Conservation (phyloP, 2,797 vertebrate species). For the Ciconia nigra region DNA sequence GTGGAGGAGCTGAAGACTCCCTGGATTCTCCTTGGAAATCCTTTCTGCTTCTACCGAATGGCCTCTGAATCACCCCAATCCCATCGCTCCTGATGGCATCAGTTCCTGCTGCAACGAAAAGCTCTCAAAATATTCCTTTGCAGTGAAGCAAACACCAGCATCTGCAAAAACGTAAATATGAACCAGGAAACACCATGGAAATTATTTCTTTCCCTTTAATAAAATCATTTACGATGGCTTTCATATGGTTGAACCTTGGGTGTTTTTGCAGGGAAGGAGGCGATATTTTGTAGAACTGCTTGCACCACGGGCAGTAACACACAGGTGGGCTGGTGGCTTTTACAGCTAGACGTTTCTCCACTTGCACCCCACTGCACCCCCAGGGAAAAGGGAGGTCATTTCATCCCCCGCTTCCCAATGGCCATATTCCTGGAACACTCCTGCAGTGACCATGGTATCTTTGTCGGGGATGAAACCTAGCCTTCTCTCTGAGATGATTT, state of each 20-base stretch:
- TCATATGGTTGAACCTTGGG: rapidly evolving
- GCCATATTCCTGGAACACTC: background rate
- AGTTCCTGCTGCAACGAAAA: background rate
- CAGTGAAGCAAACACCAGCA: background rate
- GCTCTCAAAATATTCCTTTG: background rate
- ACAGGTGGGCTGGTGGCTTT: background rate
- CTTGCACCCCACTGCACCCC: no score
- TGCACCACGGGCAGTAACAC: rapidly evolving
- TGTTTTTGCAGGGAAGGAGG: background rate
- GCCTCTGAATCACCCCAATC: background rate
- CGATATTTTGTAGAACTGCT: background rate
- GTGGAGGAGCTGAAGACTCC: background rate
- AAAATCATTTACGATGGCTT: background rate
- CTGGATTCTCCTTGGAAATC: background rate
- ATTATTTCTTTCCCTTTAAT: background rate
- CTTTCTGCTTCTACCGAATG: background rate
- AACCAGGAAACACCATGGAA: background rate
- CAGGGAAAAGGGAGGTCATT: background rate
- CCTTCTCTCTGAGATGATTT: background rate
- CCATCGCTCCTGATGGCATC: rapidly evolving
- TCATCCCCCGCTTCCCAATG: rapidly evolving
- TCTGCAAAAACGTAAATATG: background rate
- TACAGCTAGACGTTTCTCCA: background rate
- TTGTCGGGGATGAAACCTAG: background rate
- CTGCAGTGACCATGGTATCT: background rate